Base-by-base conservation (phyloP, 2,797 vertebrate genomes). In the Scomberomorus guttatus region DNA sequence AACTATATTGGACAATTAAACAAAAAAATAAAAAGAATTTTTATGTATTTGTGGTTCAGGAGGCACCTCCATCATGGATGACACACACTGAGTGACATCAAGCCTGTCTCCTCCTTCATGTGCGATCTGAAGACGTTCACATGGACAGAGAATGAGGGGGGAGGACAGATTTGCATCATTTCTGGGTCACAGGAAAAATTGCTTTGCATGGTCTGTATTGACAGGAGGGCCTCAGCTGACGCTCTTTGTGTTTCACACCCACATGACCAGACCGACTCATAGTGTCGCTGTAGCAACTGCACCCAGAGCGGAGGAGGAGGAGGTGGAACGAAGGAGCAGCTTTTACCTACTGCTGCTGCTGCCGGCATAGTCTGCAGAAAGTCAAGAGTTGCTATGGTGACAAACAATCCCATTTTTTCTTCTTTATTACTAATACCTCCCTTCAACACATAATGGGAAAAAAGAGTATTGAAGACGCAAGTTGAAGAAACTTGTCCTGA, bases 271-370 rank as follows among this genome's bases (percentile, higher is more conserved):
- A 87, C 77, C 3, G 3, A 66, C 67, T 34, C 51, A 44, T 18
- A 17, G 51, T 12, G 79, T 89, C 72, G 0, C 77, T 63, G 62
- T 86, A 75, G 80, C 62, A 87, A 84, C 85, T 63, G 50, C 58
- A 67, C 61, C 50, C 24, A 17, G 27, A 44, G 22, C 42, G 29
- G 48, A 32, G 37, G 24, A 39, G 15, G 18, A 0, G 20, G 34
- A 2, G 57, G 18, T 48, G 44, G 24, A 18, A 39, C 20, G 25
- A 22, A 42, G 57, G 46, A 59, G 37, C 29, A 44, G 56, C 58
- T 48, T 55, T 71, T 20, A 77, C 46, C 57, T 59, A 42, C 68
- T 58, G 50, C 70, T 54, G 63, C 57, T 59, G 29, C 68, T 58
- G 50, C 70, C 50, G 63, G 27, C 75, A 79, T 67, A 57, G 54